Evolutionary conservation across 2,797 vertebrate species (phyloP), one percentile per base, ranked within the genome.

Genomic region (Myotis planiceps): DNA sequence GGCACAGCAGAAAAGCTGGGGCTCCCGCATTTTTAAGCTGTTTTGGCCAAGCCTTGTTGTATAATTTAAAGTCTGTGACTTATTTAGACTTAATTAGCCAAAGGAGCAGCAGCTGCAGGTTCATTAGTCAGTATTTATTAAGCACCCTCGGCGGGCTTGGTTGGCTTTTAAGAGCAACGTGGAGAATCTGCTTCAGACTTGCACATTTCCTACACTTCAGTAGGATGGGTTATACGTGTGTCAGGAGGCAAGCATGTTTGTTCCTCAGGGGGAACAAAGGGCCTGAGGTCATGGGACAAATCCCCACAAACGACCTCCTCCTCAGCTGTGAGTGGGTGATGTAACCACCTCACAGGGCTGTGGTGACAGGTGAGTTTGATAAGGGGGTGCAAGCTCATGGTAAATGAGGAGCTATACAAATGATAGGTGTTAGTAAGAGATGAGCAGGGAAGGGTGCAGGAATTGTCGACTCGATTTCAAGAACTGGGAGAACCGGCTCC

Each of bases 21-120:
- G 53, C 51, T 93, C 63, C 86, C 45, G 21, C 74, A 58, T 94
- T 96, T 93, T 95, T 49, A 95, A 96, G 95, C 95, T 47, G 93
- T 92, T 97, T 96, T 94, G 95, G 82, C 96, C 88, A 83, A 92
- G 74, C 84, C 94, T 94, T 90, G 60, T 93, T 97, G 94, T 92
- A 96, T 96, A 97, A 97, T 98, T 98, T 96, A 96, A 96, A 96
- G 84, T 58, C 95, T 76, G 76, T 94, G 95, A 93, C 95, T 97
- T 94, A 90, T 90, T 92, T 94, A 92, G 92, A 96, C 96, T 95
- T 97, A 97, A 97, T 98, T 97, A 98, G 95, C 74, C 74, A 51
- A 51, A 93, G 92, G 81, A 87, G 78, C 92, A 94, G 88, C 97
- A 92, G 94, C 88, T 95, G 93, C 88, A 74, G 81, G 94, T 93